These are phyloP conservation scores for Sitodiplosis mosellana DNA, from an alignment of 1,140 invertebrate species.

Conservation along the genomic window DNA sequence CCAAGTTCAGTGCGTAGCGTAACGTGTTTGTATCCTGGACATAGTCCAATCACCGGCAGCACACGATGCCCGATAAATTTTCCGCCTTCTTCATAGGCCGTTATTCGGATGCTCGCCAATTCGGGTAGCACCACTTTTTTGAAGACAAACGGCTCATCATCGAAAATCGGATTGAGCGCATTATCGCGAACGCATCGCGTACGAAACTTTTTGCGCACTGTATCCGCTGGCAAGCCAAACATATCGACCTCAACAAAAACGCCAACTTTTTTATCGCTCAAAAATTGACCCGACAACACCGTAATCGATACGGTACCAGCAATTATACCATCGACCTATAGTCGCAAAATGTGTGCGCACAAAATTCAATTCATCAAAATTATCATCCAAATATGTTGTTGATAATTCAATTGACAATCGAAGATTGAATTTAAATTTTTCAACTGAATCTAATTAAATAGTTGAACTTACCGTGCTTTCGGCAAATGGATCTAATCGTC, in stretches of 20 bases:
- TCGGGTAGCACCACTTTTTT: slow-evolving; percentile 98
- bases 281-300: slow-evolving; percentile 78
- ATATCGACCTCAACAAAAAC: slow-evolving; percentile 99
- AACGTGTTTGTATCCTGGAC: slow-evolving; percentile 85
- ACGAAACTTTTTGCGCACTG: slow-evolving; percentile 88
- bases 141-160: slow-evolving; percentile 95
- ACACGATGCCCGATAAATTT: slow-evolving; percentile 91
- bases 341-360: background rate
- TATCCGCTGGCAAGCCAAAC: slow-evolving; percentile 97
- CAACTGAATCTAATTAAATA: no score
- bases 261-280: slow-evolving; percentile 87
- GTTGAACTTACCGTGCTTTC: slow-evolving; percentile 88
- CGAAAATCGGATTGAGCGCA: slow-evolving; percentile 89
- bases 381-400: no score
- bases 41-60: slow-evolving; percentile 84
- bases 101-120: slow-evolving; percentile 83
- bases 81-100: slow-evolving; percentile 91
- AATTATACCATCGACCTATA: slow-evolving; percentile 76
- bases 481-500: slow-evolving; percentile 92
- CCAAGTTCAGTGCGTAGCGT: slow-evolving; percentile 81
- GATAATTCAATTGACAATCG: no score
- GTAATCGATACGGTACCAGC: slow-evolving; percentile 88
- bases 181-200: slow-evolving; percentile 89
- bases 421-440: no score
- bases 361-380: no score